Evolutionary conservation across 2,888 invertebrate genomes (phyloP).

Genomic region (Parelbella ahira): DNA sequence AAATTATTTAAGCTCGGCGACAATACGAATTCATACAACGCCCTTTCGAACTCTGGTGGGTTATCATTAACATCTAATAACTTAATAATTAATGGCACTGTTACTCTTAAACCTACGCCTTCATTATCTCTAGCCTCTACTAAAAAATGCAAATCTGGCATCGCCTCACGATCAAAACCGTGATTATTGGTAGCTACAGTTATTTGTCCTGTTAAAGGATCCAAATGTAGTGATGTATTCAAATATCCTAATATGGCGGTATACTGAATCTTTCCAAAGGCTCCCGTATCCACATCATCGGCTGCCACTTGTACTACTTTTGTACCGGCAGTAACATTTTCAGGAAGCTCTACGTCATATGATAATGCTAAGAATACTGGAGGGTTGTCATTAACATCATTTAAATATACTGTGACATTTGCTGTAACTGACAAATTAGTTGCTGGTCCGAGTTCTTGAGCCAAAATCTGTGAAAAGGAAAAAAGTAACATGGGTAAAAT

Average conservation of each 20-base stretch:
- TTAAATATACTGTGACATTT: conserved; percentile 88
- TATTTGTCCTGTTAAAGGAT: conserved; percentile 89
- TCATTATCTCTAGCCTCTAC: conserved; percentile 94
- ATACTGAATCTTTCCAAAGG: conserved; percentile 88
- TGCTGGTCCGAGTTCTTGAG: conserved; percentile 89
- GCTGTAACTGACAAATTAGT: conserved; percentile 87
- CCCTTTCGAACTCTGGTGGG: conserved; percentile 89
- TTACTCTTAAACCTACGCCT: conserved; percentile 88
- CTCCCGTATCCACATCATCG: conserved; percentile 89
- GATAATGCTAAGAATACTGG: conserved; percentile 87
- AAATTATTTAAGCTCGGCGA: conserved; percentile 87
- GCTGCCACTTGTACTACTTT: conserved; percentile 89
- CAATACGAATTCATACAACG: conserved; percentile 89
- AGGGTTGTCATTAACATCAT: conserved; percentile 93
- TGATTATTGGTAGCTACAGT: conserved; percentile 88
- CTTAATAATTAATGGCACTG: conserved; percentile 86
- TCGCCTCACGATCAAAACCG: conserved; percentile 90
- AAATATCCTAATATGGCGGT: conserved; percentile 88
- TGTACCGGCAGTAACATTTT: conserved; percentile 88
- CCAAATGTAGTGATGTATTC: conserved; percentile 88
- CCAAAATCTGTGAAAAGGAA: conserved; percentile 86
- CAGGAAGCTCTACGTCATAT: conserved; percentile 88
- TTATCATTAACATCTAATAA: conserved; percentile 92
- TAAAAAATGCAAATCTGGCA: conserved; percentile 87
- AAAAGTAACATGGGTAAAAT: too few relatives aligned